These are phyloP conservation scores for Scophthalmus maximus DNA, from an alignment of 2,113 vertebrate species.

Conservation along the genomic window DNA sequence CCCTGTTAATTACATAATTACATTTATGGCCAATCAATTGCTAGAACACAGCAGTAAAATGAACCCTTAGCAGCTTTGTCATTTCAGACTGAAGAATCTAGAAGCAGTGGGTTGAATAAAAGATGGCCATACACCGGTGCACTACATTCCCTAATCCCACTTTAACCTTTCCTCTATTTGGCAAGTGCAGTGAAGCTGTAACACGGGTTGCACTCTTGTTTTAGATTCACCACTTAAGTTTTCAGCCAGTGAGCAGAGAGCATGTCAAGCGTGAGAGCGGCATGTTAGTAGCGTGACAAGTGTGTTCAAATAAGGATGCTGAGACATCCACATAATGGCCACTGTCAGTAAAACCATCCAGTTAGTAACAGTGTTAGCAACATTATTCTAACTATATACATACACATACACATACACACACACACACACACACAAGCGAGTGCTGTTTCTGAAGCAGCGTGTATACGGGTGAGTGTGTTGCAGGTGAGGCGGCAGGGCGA, in stretches of 20 bases:
- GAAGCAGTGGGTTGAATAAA: conserved; percentile 12
- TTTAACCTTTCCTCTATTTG: conserved; percentile 40
- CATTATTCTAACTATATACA: conserved; percentile 72
- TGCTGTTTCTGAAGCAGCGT: conserved; percentile 55
- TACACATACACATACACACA: conserved; percentile 35
- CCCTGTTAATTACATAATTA: conserved; percentile 3
- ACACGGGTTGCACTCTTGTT: conserved; percentile 33
- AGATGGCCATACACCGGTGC: neutral
- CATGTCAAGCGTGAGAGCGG: conserved; percentile 69
- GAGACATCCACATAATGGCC: conserved; percentile 78
- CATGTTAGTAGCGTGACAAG: conserved; percentile 76
- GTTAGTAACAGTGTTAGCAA: conserved; percentile 78
- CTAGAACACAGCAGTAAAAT: neutral
- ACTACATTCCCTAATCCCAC: conserved; percentile 33
- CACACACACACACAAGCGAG: conserved; percentile 42
- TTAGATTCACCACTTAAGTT: conserved; percentile 44
- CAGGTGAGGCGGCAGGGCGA: conserved; percentile 81
- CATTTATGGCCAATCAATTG: neutral
- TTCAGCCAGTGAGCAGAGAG: conserved; percentile 39
- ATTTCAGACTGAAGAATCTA: neutral
- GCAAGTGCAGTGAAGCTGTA: conserved; percentile 4
- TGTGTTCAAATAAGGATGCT: conserved; percentile 71
- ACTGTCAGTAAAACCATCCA: conserved; percentile 76
- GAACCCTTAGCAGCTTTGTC: neutral
- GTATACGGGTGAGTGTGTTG: conserved; percentile 72